Evolutionary conservation across 2,113 vertebrate genomes (phyloP).

Genomic region (Symphodus melops): DNA sequence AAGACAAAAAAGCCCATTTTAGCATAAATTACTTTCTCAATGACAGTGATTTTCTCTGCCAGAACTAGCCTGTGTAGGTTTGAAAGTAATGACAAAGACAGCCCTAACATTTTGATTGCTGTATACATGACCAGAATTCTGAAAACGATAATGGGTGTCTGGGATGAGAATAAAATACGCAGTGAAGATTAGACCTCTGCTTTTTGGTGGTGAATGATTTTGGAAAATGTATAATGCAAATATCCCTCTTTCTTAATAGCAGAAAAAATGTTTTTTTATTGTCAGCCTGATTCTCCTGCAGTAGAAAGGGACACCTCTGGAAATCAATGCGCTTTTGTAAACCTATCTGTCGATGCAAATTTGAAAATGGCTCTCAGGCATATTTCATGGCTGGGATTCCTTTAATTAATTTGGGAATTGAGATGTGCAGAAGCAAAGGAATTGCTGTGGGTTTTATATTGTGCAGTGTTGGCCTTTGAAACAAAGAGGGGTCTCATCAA

Average conservation of each 20-base stretch:
- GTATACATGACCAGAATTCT: conserved; percentile 28
- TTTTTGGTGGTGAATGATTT: conserved; percentile 11
- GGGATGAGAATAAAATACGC: conserved; percentile 6
- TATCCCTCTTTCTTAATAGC: neutral
- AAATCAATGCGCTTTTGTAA: conserved; percentile 58
- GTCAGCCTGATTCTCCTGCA: conserved; percentile 13
- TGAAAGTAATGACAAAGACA: conserved; percentile 48
- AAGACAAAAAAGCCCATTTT: conserved; percentile 36
- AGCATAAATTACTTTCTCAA: conserved; percentile 33
- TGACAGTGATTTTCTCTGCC: conserved; percentile 38
- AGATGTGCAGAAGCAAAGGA: conserved; percentile 16
- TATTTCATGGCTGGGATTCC: conserved; percentile 50
- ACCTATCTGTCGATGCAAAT: conserved; percentile 64
- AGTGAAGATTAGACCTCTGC: conserved; percentile 5
- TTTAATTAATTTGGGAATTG: conserved; percentile 66
- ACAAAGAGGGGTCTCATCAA: neutral
- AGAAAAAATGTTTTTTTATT: neutral
- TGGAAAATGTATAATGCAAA: neutral
- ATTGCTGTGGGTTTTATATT: neutral
- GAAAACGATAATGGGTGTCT: conserved; percentile 1
- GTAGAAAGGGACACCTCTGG: conserved; percentile 29
- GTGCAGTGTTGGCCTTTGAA: conserved; percentile 1
- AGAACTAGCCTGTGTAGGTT: conserved; percentile 17
- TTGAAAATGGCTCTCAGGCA: conserved; percentile 53
- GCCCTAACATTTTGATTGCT: conserved; percentile 40